Conservation (phyloP, 2,797 vertebrate species). For the Percopsis omiscomaycus region DNA sequence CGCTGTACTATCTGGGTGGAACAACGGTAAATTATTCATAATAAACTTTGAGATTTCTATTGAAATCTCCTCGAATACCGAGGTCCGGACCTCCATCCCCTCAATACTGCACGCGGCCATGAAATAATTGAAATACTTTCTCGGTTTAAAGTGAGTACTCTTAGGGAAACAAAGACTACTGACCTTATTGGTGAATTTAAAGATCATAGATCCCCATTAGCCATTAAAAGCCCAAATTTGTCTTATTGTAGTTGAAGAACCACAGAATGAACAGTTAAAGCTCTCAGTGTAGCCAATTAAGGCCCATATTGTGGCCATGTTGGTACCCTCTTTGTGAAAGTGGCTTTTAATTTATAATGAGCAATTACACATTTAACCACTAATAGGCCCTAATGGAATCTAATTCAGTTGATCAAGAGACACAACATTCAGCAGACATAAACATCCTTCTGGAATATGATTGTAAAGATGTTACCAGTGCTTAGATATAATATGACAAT, state of each 20-base stretch:
- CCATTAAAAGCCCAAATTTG: slow-evolving; percentile 20
- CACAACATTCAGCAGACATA: slow-evolving; percentile 33
- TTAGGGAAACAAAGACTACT: no score
- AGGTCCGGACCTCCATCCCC: no score
- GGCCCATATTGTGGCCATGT: slow-evolving; percentile 45
- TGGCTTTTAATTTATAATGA: slow-evolving; percentile 67
- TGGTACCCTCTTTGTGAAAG: slow-evolving; percentile 56
- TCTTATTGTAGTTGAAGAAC: slow-evolving; percentile 8
- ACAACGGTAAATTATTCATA: no score
- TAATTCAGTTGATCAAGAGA: slow-evolving; percentile 44
- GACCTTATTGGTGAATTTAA: no score
- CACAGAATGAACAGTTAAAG: slow-evolving; percentile 26
- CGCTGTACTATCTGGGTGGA: no score
- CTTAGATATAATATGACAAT: slow-evolving; percentile 39
- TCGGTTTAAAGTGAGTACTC: no score
- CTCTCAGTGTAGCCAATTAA: slow-evolving; percentile 23
- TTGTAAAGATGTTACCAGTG: slow-evolving; percentile 45
- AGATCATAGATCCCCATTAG: no score
- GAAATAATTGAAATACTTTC: no score
- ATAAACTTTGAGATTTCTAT: no score
- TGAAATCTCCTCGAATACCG: no score
- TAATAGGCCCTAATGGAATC: slow-evolving; percentile 63
- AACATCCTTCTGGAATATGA: slow-evolving; percentile 28
- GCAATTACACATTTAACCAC: slow-evolving; percentile 55
- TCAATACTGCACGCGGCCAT: no score